Evolutionary conservation across 2,797 vertebrate genomes (phyloP), one percentile per base, ranked within the genome.

Genomic region (Danio choprae): DNA sequence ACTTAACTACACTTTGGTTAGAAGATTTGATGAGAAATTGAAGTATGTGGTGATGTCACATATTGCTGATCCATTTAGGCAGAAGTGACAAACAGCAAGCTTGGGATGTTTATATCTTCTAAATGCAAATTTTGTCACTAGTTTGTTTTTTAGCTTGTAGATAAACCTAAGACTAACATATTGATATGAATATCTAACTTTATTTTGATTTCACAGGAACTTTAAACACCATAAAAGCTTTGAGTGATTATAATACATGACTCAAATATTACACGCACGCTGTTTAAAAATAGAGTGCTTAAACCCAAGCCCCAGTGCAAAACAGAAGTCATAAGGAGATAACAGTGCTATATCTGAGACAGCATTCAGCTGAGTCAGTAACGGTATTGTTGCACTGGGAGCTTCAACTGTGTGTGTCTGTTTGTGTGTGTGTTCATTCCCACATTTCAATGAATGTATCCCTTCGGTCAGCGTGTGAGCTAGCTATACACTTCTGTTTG

Each of bases 381-480:
- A 83, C 18, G 9, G 77, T 29, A 77, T 12, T 77, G 44, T 44
- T 73, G 74, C 41, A 51, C 18, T 36, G 50, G 9, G 46, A 68
- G 68, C 43, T 62, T 22, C 6, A 1, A 40, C 36, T 55, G 3
- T 46, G 36, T 64, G 60, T 75, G 20, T 62, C n/a, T n/a, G n/a
- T n/a, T n/a, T n/a, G 56, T 58, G 36, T 48, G 50, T 38, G 18
- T 5, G n/a, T n/a, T n/a, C n/a, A n/a, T n/a, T 87, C 73, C 67
- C 92, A 89, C 68, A 81, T 91, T 80, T 91, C 11, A 93, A 84
- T 93, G 90, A 79, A 89, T 90, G 8, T 8, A 36, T 90, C 91
- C 72, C 88, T 87, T 68, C 92, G 86, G 81, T 94, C 90, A 64
- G 78, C 89, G 60, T 94, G 91, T 0, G 88, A 92, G 90, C 90